These are phyloP conservation scores for Percopsis omiscomaycus DNA, from an alignment of 2,797 vertebrate genomes.

Conservation along the genomic window DNA sequence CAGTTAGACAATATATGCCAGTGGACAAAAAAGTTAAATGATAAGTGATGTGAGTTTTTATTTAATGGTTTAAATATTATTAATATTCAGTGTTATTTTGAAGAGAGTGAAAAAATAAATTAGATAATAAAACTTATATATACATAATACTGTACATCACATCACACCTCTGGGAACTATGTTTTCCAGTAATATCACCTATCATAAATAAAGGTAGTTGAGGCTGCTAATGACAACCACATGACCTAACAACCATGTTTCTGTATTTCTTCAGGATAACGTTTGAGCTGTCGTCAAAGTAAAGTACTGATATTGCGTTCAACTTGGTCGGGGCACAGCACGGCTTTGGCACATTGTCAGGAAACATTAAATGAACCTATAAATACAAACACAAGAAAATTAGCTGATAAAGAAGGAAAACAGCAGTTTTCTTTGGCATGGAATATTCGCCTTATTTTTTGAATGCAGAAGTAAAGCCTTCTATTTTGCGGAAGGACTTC, in stretches of 20 bases:
- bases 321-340: constrained; percentile 98
- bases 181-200: constrained; percentile 68
- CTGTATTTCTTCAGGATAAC: constrained; percentile 99
- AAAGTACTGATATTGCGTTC: constrained; percentile 98
- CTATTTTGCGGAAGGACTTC: no score
- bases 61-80: constrained; percentile 70
- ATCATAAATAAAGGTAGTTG: constrained; percentile 60
- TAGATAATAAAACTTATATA: constrained; percentile 84
- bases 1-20: constrained; percentile 65
- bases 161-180: constrained; percentile 77
- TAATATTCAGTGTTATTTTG: constrained; percentile 75
- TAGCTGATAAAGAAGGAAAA: background rate
- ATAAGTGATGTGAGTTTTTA: constrained; percentile 44
- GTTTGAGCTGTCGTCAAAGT: constrained; percentile 99
- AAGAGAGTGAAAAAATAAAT: constrained; percentile 88
- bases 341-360: constrained; percentile 98
- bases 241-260: constrained; percentile 99
- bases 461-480: no score
- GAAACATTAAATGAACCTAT: constrained; percentile 99
- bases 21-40: constrained; percentile 57
- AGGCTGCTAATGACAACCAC: constrained; percentile 90
- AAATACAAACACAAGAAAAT: constrained; percentile 48
- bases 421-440: no score
- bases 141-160: constrained; percentile 96
- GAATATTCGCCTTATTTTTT: no score